Conservation (phyloP, 2,888 invertebrate species). For the Thera obeliscata region DNA sequence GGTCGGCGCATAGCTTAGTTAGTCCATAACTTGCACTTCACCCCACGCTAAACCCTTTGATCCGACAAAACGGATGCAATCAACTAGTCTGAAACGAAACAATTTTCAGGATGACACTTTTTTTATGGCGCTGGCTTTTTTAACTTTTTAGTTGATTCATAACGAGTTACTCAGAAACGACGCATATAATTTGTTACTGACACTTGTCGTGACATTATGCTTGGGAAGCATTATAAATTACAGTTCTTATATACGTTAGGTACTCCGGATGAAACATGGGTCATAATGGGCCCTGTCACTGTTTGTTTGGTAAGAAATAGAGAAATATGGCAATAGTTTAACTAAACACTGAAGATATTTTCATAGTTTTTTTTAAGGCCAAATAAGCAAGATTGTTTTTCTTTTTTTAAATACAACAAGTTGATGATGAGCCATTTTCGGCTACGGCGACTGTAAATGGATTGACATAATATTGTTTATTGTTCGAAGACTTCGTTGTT, state of each 20-base stretch:
- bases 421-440: too few species aligned
- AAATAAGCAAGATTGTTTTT: not conserved
- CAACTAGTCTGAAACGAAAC: conserved; percentile 30
- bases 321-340: too few species aligned
- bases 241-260: not conserved
- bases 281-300: too few species aligned
- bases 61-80: conserved; percentile 35
- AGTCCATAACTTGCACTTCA: conserved; percentile 54
- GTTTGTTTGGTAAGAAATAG: too few species aligned
- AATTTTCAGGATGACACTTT: conserved; percentile 20
- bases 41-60: conserved; percentile 47
- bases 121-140: conserved; percentile 11
- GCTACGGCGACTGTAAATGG: too few species aligned
- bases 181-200: conserved; percentile 12
- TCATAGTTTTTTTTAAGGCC: too few species aligned
- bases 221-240: not conserved
- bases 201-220: conserved; percentile 4
- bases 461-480: too few species aligned
- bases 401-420: not conserved
- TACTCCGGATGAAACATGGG: too few species aligned
- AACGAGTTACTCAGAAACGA: conserved; percentile 18
- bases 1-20: conserved; percentile 53
- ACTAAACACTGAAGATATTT: not conserved
- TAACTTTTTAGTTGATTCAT: conserved; percentile 18
- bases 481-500: too few species aligned